A percentile compares a stretch with the other conserved stretches of the same genome.
Evolutionary conservation across 2,797 vertebrate species (phyloP).

Genomic region (Hapalemur alaotrensis): DNA sequence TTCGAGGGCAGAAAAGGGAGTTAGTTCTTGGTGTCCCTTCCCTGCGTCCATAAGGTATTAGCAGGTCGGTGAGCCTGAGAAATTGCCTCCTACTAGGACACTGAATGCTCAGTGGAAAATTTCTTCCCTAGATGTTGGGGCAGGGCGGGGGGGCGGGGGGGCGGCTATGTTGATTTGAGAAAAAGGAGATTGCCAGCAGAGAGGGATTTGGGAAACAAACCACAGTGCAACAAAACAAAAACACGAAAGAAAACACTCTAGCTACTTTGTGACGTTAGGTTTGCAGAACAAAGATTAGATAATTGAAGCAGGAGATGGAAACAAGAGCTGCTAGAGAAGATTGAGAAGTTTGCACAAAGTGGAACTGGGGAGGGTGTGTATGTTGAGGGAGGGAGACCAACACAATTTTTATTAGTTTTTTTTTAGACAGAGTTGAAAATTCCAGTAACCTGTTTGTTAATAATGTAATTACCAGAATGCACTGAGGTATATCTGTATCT

Average conservation of each 20-base stretch:
- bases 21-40: background rate
- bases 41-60: too few species aligned
- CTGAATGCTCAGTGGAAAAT: background rate
- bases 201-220: slow-evolving; percentile 15
- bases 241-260: background rate
- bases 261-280: background rate
- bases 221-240: slow-evolving; percentile 24
- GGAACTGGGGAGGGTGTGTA: too few species aligned
- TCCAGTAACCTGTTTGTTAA: background rate
- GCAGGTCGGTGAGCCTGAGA: background rate
- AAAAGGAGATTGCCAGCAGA: background rate
- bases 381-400: accelerated
- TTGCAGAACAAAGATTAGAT: slow-evolving; percentile 41
- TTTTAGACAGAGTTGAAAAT: background rate
- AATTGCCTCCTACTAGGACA: background rate
- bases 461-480: background rate
- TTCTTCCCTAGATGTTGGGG: background rate
- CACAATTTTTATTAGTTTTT: background rate
- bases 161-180: background rate
- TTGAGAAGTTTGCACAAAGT: background rate
- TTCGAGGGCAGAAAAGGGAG: background rate
- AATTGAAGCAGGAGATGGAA: background rate
- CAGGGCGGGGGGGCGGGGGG: background rate
- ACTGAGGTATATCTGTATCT: background rate
- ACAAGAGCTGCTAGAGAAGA: background rate